These are phyloP conservation scores for Cactoblastis cactorum DNA, from an alignment of 2,888 invertebrate species.

Conservation along the genomic window DNA sequence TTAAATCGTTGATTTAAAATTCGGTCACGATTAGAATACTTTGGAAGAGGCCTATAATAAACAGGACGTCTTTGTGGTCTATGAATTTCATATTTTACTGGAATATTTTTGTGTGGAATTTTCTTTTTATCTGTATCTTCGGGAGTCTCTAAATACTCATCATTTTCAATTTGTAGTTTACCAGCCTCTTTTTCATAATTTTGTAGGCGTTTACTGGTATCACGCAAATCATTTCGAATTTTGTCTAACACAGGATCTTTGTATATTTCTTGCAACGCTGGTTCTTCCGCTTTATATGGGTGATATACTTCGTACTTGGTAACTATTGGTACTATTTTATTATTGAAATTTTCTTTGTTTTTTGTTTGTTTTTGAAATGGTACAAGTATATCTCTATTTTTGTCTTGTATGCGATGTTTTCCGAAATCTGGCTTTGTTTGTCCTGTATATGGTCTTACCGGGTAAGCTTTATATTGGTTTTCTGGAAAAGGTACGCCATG, in stretches of 20 bases:
- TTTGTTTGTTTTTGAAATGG: slow-evolving; percentile 51
- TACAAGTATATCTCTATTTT: slow-evolving; percentile 35
- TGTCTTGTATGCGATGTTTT: slow-evolving; percentile 49
- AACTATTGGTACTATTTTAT: slow-evolving; percentile 40
- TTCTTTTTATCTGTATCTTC: slow-evolving; percentile 56
- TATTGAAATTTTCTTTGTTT: slow-evolving; percentile 30
- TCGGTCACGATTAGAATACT: slow-evolving; percentile 41
- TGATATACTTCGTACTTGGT: slow-evolving; percentile 63
- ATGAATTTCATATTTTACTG: slow-evolving; percentile 58
- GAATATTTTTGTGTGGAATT: slow-evolving; percentile 54
- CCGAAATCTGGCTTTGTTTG: slow-evolving; percentile 48
- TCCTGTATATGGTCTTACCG: slow-evolving; percentile 51
- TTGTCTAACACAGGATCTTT: slow-evolving; percentile 58
- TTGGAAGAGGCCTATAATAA: slow-evolving; percentile 51
- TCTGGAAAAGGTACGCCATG: slow-evolving; percentile 61
- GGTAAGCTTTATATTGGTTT: slow-evolving; percentile 52
- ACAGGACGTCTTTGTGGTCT: slow-evolving; percentile 54
- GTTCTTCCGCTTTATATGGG: slow-evolving; percentile 64
- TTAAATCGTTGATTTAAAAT: slow-evolving; percentile 56
- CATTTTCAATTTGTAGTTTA: slow-evolving; percentile 46
- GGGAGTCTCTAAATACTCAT: slow-evolving; percentile 60
- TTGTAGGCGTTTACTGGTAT: slow-evolving; percentile 50
- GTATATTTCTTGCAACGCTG: slow-evolving; percentile 54
- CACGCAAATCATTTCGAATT: slow-evolving; percentile 52
- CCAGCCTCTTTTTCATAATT: slow-evolving; percentile 58